Percentiles rank a stretch among this genome's conserved stretches.
phyloP scores from a whole-genome alignment of 2,888 invertebrate species.

The Phymatocera aterrima region DNA sequence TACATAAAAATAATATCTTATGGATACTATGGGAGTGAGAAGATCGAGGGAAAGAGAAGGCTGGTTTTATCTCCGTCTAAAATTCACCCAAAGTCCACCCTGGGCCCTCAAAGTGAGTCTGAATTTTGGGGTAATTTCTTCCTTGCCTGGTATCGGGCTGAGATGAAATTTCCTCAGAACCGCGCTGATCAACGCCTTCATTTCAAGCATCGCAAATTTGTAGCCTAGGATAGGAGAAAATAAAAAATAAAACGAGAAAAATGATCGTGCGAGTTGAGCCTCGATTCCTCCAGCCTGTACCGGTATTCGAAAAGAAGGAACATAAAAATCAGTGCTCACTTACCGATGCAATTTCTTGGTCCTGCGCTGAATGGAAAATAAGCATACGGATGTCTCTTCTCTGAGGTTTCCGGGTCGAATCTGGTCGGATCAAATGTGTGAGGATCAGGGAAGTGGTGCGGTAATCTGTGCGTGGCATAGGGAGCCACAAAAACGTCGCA shows the following conservation, averaged over 20 bases:
- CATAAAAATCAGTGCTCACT: slow-evolving; percentile 37
- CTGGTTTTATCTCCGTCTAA: slow-evolving; percentile 63
- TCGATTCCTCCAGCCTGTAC: not conserved
- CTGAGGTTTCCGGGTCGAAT: slow-evolving; percentile 76
- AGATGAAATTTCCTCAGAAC: slow-evolving; percentile 77
- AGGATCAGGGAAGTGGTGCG: slow-evolving; percentile 78
- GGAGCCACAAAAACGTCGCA: slow-evolving; percentile 77
- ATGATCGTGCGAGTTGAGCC: too few relatives aligned
- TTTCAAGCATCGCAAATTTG: slow-evolving; percentile 81
- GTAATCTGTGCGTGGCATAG: slow-evolving; percentile 78
- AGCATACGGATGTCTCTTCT: slow-evolving; percentile 77
- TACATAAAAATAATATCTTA: slow-evolving; percentile 8
- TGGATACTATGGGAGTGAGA: slow-evolving; percentile 4
- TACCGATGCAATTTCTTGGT: slow-evolving; percentile 78
- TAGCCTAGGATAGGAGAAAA: slow-evolving; percentile 75
- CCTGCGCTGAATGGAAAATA: slow-evolving; percentile 80
- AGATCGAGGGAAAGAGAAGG: not conserved
- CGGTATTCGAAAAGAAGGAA: not conserved
- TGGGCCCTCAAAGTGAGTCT: slow-evolving; percentile 77
- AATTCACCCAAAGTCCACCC: slow-evolving; percentile 78
- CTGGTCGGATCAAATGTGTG: slow-evolving; percentile 78
- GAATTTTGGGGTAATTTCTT: slow-evolving; percentile 75
- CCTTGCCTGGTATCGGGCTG: slow-evolving; percentile 74
- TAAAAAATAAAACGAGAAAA: not conserved
- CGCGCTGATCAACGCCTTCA: slow-evolving; percentile 78